Evolutionary conservation across 2,888 invertebrate genomes (phyloP).

Genomic region (Lobophora halterata): DNA sequence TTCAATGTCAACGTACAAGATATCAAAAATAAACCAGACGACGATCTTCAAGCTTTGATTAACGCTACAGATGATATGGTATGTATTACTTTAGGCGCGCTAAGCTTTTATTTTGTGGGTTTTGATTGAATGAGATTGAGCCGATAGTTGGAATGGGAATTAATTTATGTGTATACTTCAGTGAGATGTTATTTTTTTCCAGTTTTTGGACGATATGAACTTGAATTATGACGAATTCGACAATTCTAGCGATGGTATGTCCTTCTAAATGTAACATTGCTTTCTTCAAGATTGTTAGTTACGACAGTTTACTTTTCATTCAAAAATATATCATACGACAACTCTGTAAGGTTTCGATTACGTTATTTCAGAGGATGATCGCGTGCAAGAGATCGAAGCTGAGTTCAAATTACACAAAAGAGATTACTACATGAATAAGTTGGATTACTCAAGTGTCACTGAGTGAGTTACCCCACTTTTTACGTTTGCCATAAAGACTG

Average conservation of each 20-base stretch:
- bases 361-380: slow-evolving; percentile 63
- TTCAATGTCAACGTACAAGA: slow-evolving; percentile 69
- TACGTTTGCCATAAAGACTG: too few species aligned
- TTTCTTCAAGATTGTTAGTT: too few species aligned
- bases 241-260: slow-evolving; percentile 15
- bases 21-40: slow-evolving; percentile 65
- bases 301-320: too few species aligned
- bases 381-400: slow-evolving; percentile 79
- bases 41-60: slow-evolving; percentile 82
- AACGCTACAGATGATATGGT: slow-evolving; percentile 83
- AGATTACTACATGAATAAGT: slow-evolving; percentile 95
- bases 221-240: slow-evolving; percentile 10
- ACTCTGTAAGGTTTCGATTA: too few species aligned
- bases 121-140: too few species aligned
- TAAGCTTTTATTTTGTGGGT: too few species aligned
- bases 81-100: too few species aligned
- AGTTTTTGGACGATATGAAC: slow-evolving; percentile 12
- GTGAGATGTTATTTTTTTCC: too few species aligned
- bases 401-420: slow-evolving; percentile 93
- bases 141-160: too few species aligned
- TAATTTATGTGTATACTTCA: too few species aligned
- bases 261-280: neutral
- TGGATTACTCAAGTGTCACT: slow-evolving; percentile 89
- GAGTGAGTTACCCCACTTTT: slow-evolving; percentile 73
- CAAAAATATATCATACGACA: too few species aligned